Evolutionary conservation across 2,113 vertebrate genomes (phyloP), one percentile per base, ranked within the genome.

Genomic region (Beaufortia kweichowensis): DNA sequence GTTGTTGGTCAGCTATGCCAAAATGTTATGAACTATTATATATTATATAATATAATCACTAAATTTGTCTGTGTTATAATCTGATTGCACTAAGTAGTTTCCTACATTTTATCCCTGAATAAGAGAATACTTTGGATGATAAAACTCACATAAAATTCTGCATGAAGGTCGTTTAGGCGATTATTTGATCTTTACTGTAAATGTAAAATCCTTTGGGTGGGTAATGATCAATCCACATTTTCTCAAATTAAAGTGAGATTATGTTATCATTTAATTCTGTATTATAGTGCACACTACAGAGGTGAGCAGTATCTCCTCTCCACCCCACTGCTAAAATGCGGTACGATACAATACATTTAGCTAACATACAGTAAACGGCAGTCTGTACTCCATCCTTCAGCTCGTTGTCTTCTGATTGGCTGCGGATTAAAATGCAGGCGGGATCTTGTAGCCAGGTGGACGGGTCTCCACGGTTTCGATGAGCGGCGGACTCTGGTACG

Each of bases 401-500:
- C 43, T 53, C 28, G 26, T 69, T 53, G 26, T 8, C 28, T 53
- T 31, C 78, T 33, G 62, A 67, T 39, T 75, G 31, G 66, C 31
- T 57, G 55, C 23, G 14, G 50, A 67, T 91, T 94, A 98, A 84
- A 92, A 91, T 62, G 91, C 96, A 85, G 74, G 95, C 73, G 90
- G 95, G 90, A 94, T 93, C 90, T 93, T 96, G 91, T 95, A 97
- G 77, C 91, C 94, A 88, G 92, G 96, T 43, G 95, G 93, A 85
- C 91, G 93, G 84, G 94, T 85, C 79, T 96, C 95, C 84, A 94
- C 86, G 75, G 94, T 96, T 84, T 98, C 95, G 26, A 93, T 95
- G 91, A 98, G 97, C 1, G 96, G 94, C 0, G 96, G 95, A 78
- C 95, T 96, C 88, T 98, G 96, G 85, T 98, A 98, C 87, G 94